These are phyloP conservation scores for Carcinoscorpius rotundicauda DNA, from an alignment of 1,140 invertebrate species.

Conservation along the genomic window DNA sequence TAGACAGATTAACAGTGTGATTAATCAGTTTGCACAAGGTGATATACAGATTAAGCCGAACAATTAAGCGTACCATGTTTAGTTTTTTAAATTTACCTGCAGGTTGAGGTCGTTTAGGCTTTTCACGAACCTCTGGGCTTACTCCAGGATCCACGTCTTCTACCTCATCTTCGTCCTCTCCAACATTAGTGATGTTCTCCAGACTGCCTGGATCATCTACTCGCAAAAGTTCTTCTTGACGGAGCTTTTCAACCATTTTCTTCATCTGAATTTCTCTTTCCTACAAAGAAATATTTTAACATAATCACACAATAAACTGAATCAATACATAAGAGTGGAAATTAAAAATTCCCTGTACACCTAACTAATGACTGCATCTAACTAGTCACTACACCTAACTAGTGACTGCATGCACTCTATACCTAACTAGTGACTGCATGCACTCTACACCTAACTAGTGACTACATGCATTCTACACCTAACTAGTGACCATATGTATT, in stretches of 20 bases:
- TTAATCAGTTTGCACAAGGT: no score
- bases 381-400: no score
- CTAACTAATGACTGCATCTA: no score
- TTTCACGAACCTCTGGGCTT: constrained; percentile 4
- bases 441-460: no score
- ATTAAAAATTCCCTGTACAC: background rate
- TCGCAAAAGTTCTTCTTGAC: constrained; percentile 34
- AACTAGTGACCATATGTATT: no score
- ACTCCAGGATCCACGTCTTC: constrained; percentile 16
- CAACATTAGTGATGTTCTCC: constrained; percentile 15
- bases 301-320: background rate
- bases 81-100: constrained; percentile 3
- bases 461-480: no score
- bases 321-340: background rate
- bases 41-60: no score
- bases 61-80: no score
- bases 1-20: no score
- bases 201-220: constrained; percentile 26
- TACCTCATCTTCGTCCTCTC: constrained; percentile 20
- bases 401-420: no score
- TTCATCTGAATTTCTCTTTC: constrained; percentile 36
- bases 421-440: no score
- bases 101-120: constrained; percentile 16
- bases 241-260: constrained; percentile 39
- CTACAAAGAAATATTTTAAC: constrained; percentile 13